Evolutionary conservation across 2,888 invertebrate species (phyloP).

Genomic region (Nematopogon swammerdamellus): DNA sequence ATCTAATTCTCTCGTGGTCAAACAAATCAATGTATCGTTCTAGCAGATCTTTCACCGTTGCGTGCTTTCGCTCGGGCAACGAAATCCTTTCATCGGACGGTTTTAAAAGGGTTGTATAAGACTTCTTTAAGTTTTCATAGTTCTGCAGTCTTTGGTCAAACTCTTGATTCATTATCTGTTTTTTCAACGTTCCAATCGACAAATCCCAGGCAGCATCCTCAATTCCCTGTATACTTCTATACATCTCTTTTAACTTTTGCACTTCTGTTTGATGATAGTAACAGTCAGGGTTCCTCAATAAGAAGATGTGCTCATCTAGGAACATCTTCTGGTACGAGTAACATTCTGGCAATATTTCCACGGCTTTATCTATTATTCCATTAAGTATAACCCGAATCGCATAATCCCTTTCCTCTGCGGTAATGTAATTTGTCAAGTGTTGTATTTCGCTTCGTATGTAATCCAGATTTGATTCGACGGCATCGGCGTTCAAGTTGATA

Average conservation of each 20-base stretch:
- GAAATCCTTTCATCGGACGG: conserved; percentile 35
- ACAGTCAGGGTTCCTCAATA: conserved; percentile 41
- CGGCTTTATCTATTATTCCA: conserved; percentile 21
- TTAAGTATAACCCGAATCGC: conserved; percentile 20
- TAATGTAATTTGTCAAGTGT: conserved; percentile 22
- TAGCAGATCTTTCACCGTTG: conserved; percentile 25
- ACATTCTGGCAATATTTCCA: conserved; percentile 21
- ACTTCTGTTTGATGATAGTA: conserved; percentile 46
- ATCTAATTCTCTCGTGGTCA: conserved; percentile 23
- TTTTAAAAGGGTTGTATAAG: conserved; percentile 26
- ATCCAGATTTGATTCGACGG: conserved; percentile 22
- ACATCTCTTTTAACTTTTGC: conserved; percentile 25
- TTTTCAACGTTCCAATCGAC: conserved; percentile 32
- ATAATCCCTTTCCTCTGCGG: conserved; percentile 21
- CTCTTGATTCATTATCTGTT: conserved; percentile 29
- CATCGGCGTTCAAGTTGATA: conserved; percentile 32
- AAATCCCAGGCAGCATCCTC: conserved; percentile 27
- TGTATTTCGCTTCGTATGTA: conserved; percentile 18
- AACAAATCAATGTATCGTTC: conserved; percentile 28
- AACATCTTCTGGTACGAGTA: conserved; percentile 36
- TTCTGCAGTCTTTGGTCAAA: conserved; percentile 37
- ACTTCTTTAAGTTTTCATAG: conserved; percentile 24
- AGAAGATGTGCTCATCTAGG: conserved; percentile 36
- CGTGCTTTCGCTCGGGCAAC: conserved; percentile 25
- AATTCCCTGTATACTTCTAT: conserved; percentile 27